These are phyloP conservation scores for Epirrhoe alternata DNA, from an alignment of 2,888 invertebrate species.

Conservation along the genomic window DNA sequence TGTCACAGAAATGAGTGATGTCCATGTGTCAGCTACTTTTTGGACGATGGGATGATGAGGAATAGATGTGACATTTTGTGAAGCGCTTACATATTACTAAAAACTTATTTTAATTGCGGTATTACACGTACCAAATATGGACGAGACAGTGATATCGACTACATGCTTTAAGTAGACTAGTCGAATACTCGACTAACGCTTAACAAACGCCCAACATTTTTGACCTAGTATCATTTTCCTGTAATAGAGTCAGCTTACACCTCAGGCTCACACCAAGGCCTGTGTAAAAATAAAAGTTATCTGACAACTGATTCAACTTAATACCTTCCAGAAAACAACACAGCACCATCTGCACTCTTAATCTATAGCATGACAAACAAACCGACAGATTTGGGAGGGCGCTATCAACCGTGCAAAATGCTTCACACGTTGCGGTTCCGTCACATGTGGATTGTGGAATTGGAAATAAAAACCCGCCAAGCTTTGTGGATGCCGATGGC, in stretches of 20 bases:
- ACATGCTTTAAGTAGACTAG: no score
- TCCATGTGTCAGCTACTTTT: conserved; percentile 73
- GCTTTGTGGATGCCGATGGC: conserved; percentile 36
- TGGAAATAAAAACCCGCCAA: conserved; percentile 47
- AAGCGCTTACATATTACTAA: background rate
- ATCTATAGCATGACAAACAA: conserved; percentile 44
- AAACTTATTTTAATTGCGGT: background rate
- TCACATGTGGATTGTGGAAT: conserved; percentile 52
- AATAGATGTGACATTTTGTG: background rate
- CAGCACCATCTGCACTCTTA: conserved; percentile 2
- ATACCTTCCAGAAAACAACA: background rate
- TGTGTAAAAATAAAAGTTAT: no score
- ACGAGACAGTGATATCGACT: no score
- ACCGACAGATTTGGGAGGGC: conserved; percentile 59
- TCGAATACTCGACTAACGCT: no score
- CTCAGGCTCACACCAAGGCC: no score
- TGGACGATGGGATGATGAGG: conserved; percentile 51
- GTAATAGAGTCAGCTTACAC: no score
- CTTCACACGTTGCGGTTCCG: conserved; percentile 64
- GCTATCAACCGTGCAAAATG: conserved; percentile 66
- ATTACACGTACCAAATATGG: no score
- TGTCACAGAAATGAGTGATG: conserved; percentile 72
- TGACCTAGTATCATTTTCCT: no score
- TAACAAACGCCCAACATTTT: no score
- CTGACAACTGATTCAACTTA: no score